phyloP scores from a whole-genome alignment of 2,888 invertebrate species.

The Catocala nupta region DNA sequence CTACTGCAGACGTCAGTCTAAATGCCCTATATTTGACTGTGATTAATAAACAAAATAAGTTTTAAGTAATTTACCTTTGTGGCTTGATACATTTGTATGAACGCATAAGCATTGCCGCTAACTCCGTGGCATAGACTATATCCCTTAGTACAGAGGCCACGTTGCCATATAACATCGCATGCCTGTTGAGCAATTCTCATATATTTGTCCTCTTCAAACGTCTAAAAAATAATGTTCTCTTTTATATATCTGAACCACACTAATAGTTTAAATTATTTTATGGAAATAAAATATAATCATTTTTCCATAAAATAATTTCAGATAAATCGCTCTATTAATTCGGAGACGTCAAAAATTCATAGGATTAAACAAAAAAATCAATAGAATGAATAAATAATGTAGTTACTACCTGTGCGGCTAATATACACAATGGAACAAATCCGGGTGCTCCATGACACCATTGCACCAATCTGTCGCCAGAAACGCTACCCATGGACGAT shows the following conservation, averaged over 20 bases:
- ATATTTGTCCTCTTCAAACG: conserved; percentile 90
- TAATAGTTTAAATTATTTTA: not conserved
- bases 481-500: conserved; percentile 90
- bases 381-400: too few species aligned
- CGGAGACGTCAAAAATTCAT: too few species aligned
- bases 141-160: conserved; percentile 94
- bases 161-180: conserved; percentile 93
- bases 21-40: too few species aligned
- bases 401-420: conserved; percentile 87
- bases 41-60: too few species aligned
- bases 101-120: conserved; percentile 95
- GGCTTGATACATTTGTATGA: conserved; percentile 92
- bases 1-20: too few species aligned
- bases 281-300: not conserved
- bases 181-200: conserved; percentile 90
- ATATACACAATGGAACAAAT: conserved; percentile 90
- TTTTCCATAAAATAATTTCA: too few species aligned
- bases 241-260: too few species aligned
- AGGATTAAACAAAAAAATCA: too few species aligned
- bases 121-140: conserved; percentile 96
- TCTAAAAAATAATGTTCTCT: conserved; percentile 75
- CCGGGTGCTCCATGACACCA: conserved; percentile 99
- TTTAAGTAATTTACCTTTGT: conserved; percentile 86
- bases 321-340: too few species aligned
- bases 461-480: conserved; percentile 93